phyloP scores from a whole-genome alignment of 2,888 invertebrate genomes.

The Coelogynopora nodosa region DNA sequence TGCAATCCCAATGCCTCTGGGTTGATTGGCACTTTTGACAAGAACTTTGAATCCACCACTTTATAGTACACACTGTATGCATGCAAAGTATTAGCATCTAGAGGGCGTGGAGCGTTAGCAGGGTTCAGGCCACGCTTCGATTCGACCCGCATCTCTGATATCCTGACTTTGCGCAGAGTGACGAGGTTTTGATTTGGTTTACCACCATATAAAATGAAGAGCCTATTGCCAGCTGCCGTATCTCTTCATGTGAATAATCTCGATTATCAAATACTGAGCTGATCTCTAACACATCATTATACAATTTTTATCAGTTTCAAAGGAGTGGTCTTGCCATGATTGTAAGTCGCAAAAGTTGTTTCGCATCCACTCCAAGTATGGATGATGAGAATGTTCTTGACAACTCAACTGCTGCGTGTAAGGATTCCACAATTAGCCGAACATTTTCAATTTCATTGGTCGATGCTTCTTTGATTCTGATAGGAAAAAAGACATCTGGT shows the following conservation, averaged over 20 bases:
- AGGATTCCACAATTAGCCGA: background rate
- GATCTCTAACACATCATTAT: no score
- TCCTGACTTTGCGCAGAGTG: no score
- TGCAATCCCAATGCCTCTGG: background rate
- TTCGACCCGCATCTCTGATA: no score
- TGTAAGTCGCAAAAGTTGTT: background rate
- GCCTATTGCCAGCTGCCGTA: no score
- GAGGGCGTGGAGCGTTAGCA: no score
- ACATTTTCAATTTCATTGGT: background rate
- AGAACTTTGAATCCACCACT: background rate
- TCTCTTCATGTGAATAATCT: no score
- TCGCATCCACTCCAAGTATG: background rate
- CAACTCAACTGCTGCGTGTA: background rate
- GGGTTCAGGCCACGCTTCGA: no score
- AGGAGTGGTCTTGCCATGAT: background rate
- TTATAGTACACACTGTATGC: no score
- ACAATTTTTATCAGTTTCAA: background rate
- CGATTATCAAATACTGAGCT: no score
- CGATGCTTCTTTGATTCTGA: background rate
- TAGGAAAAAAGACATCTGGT: background rate
- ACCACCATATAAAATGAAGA: no score
- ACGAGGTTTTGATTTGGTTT: no score
- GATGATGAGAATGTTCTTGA: background rate
- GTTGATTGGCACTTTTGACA: background rate
- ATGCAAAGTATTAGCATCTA: no score